phyloP scores from a whole-genome alignment of 2,888 invertebrate species.

The Dasysyrphus tricinctus region DNA sequence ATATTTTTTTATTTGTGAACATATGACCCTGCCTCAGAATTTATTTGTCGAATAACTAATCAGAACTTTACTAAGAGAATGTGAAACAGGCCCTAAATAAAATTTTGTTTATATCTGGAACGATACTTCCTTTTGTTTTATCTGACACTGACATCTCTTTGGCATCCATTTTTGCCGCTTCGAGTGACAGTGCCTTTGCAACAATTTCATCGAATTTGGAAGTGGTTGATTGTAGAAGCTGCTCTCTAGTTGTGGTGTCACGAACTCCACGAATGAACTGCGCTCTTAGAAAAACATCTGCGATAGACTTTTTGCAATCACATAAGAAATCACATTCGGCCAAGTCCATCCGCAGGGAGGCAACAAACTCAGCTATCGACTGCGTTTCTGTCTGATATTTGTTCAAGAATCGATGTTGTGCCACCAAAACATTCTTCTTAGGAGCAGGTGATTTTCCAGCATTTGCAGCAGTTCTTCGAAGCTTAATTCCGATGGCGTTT shows the following conservation, averaged over 20 bases:
- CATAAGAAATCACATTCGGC: background rate
- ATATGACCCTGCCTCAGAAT: no score
- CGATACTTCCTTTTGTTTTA: conserved; percentile 6
- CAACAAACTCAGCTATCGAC: conserved; percentile 23
- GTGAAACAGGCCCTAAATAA: no score
- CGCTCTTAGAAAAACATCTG: conserved; percentile 41
- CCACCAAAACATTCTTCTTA: conserved; percentile 29
- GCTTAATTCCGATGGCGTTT: background rate
- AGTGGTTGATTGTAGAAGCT: background rate
- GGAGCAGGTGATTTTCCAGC: background rate
- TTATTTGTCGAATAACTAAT: no score
- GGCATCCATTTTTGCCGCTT: conserved; percentile 48
- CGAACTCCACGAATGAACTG: conserved; percentile 23
- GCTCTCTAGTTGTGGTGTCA: background rate
- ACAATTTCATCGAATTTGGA: background rate
- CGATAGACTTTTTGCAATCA: conserved; percentile 2
- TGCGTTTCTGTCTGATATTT: conserved; percentile 6
- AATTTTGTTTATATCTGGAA: conserved; percentile 32
- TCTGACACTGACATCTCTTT: conserved; percentile 3
- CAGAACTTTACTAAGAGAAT: no score
- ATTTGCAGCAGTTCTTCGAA: background rate
- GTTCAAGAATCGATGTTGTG: conserved; percentile 31
- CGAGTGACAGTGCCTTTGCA: conserved; percentile 40
- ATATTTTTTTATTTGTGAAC: no score
- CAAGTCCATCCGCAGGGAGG: conserved; percentile 1